Evolutionary conservation across 2,797 vertebrate species (phyloP), one percentile per base, ranked within the genome.

Genomic region (Phoxinus dragarum): DNA sequence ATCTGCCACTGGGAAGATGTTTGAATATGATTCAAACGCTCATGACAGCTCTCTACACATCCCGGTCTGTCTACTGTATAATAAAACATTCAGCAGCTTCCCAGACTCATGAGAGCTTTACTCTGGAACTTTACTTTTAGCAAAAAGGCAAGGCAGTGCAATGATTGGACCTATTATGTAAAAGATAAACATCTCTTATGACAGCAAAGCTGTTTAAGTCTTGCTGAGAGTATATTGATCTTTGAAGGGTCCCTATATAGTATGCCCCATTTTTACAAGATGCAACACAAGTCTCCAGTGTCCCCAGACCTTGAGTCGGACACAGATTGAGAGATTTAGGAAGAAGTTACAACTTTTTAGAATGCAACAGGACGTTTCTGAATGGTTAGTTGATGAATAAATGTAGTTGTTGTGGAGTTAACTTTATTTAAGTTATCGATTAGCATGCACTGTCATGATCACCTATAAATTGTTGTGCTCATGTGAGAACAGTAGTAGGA

Each of bases 1-100:
- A 90, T 90, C 90, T 90, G 88, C 86, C 72, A 83, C 76, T 85
- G 85, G 84, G 81, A 87, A 56, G 76, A 77, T 88, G 36, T 87
- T 72, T 73, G 87, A 90, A 71, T 52, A 52, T 68, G 64, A 68
- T 84, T 82, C 80, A 88, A 82, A 86, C 54, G 80, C 59, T 84
- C 80, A 81, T 71, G 66, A 76, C 69, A 79, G 89, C 79, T 88
- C 52, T 76, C 54, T 80, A 59, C 71, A 36, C 21, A 49, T 77
- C 74, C 75, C 38, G 23, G 61, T 73, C 42, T 54, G 76, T 49
- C 69, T 61, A 67, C 47, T 49, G 1, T 17, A 14, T 64, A 80
- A 66, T 86, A 34, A 84, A 84, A 66, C 61, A 86, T 84, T 86
- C 76, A 81, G 86, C 44, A 73, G 81, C 49, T 86, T 52, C 23